A percentile compares a stretch with the other conserved stretches of the same genome.
Conservation (phyloP, 2,888 invertebrate species). For the Neoitamus cyanurus region DNA sequence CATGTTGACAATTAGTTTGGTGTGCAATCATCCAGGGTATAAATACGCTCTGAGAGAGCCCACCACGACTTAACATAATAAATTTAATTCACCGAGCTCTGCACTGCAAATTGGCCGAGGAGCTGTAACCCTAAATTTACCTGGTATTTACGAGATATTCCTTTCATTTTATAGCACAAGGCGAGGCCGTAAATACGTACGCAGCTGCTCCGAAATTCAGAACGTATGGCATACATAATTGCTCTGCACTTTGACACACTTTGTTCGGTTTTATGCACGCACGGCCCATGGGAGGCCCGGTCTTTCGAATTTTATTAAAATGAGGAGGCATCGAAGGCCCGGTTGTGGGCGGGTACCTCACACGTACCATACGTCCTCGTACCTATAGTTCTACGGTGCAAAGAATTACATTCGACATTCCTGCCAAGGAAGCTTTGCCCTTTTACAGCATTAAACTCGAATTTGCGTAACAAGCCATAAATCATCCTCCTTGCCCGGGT, state of each 20-base stretch:
- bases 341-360: neutral
- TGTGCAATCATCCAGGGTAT: neutral
- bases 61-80: neutral
- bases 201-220: neutral
- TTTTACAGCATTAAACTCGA: slow-evolving; percentile 14
- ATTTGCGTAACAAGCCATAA: slow-evolving; percentile 36
- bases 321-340: neutral
- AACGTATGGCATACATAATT: slow-evolving; percentile 14
- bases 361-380: neutral
- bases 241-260: slow-evolving; percentile 17
- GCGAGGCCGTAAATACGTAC: slow-evolving; percentile 4
- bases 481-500: slow-evolving; percentile 17
- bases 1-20: neutral
- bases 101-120: neutral
- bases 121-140: neutral
- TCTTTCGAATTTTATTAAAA: neutral
- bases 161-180: neutral
- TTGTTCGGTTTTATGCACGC: slow-evolving; percentile 12
- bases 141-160: slow-evolving; percentile 21
- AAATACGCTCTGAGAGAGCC: neutral
- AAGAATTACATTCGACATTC: slow-evolving; percentile 16
- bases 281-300: neutral
- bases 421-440: neutral
- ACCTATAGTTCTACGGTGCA: neutral
- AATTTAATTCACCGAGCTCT: neutral